Evolutionary conservation across 2,797 vertebrate genomes (phyloP).

Genomic region (Danio aesculapii): DNA sequence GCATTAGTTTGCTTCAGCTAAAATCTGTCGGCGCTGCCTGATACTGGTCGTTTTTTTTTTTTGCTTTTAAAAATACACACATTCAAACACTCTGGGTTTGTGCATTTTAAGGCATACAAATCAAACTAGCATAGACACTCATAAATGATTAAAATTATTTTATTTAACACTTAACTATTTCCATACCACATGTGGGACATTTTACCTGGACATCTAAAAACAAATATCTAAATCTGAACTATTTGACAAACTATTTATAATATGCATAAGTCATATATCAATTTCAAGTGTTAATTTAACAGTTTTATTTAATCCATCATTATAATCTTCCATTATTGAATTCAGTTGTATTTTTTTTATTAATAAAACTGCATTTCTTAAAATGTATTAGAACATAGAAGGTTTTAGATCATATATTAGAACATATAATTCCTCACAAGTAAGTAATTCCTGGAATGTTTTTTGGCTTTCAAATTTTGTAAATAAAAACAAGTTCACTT

Average conservation of each 20-base stretch:
- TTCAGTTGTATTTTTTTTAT: background rate
- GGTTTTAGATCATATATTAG: background rate
- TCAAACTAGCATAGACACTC: background rate
- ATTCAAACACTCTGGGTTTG: background rate
- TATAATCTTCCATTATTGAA: background rate
- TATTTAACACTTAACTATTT: background rate
- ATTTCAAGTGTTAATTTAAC: too few relatives aligned
- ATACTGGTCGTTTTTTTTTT: conserved; percentile 1
- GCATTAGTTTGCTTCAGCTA: background rate
- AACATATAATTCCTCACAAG: background rate
- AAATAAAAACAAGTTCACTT: background rate
- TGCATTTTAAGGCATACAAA: background rate
- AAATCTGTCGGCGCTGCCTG: background rate
- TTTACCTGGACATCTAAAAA: too few relatives aligned
- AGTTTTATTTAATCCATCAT: background rate
- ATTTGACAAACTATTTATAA: too few relatives aligned
- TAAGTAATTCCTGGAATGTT: too few relatives aligned
- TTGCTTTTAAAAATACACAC: background rate
- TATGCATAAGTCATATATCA: too few relatives aligned
- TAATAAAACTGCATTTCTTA: background rate
- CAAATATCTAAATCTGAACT: too few relatives aligned
- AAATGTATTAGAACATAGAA: background rate
- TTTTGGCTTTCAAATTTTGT: background rate
- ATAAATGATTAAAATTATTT: background rate
- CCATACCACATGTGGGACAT: too few relatives aligned